Base-by-base conservation (phyloP, 2,113 vertebrate species). In the Melanocharis versteri region DNA sequence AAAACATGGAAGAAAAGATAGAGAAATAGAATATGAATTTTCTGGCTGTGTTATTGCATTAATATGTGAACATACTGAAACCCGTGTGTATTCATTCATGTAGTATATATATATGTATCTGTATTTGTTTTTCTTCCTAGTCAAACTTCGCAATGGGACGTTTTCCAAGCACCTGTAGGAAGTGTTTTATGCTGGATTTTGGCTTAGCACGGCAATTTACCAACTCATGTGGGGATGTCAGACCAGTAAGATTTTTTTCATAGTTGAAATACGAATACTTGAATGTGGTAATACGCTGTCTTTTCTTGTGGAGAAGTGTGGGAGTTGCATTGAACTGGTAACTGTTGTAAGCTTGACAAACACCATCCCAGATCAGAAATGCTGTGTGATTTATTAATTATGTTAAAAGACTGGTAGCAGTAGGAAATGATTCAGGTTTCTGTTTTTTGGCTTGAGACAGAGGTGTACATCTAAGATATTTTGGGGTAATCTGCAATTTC, bases 121-220 rank as follows among this genome's bases (percentile, higher is more conserved):
- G 75, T 96, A 85, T 68, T 89, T 96, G 13, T 96, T 96, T 96
- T 78, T 93, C 94, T 95, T 97, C 91, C 92, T 95, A 99, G 99
- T 99, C 99, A 28, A 99, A 99, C 95, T 99, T 99, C 22, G 99
- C 99, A 61, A 99, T 99, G 99, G 99, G 99, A 80, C 99, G 99
- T 60, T 99, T 99, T 96, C 99, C 99, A 78, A 99, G 98, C 95
- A 99, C 99, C 26, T 99, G 99, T 94, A 98, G 99, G 76, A 99
- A 99, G 91, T 99, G 99, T 98, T 99, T 98, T 93, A 99, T 99
- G 99, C 98, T 99, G 98, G 99, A 99, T 98, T 99, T 99, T 93
- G 99, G 99, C 97, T 98, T 99, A 96, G 99, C 99, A 65, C 98
- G 99, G 48, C 99, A 99, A 89, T 99, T 99, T 98, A 99, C 99